Conservation (phyloP, 2,888 invertebrate species). For the Pristionchus maxplancki region DNA sequence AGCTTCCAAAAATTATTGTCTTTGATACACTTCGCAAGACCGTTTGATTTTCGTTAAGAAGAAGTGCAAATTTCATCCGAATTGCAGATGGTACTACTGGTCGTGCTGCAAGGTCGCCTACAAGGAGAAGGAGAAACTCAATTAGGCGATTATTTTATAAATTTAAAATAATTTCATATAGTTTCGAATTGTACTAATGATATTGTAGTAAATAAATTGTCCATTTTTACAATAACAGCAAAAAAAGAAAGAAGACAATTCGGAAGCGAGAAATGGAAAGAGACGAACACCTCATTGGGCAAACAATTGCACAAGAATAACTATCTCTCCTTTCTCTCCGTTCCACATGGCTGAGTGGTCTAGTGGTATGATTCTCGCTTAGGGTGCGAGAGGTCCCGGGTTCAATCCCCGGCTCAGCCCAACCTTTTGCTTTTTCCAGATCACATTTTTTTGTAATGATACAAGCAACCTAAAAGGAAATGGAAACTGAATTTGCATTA, state of each 20-base stretch:
- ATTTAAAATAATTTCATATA: not conserved
- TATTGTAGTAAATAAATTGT: not conserved
- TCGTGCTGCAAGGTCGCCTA: constrained; percentile 35
- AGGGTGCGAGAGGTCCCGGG: constrained; percentile 75
- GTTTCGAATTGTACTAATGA: not conserved
- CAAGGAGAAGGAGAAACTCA: constrained; percentile 41
- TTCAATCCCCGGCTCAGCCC: constrained; percentile 68
- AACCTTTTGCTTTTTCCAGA: not conserved
- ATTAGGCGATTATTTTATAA: not conserved
- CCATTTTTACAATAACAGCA: too few species aligned
- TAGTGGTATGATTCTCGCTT: constrained; percentile 75
- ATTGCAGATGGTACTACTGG: constrained; percentile 22
- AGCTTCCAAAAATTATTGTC: too few species aligned
- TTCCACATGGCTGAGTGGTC: constrained; percentile 64
- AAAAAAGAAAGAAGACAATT: too few species aligned
- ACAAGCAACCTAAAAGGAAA: too few species aligned
- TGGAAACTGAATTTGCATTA: too few species aligned
- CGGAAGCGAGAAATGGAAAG: not conserved
- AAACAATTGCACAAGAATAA: too few species aligned
- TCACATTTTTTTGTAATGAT: too few species aligned
- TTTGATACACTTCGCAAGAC: not conserved
- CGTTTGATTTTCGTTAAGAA: too few species aligned
- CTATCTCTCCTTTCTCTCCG: not conserved
- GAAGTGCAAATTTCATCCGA: too few species aligned
- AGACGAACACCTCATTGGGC: not conserved